Evolutionary conservation across 1,140 invertebrate genomes (phyloP).

Genomic region (honey bee (Apis mellifera)): Amel_HAv3.1 CM009942.2:9540501-9541000

Average conservation of each 20-base stretch:
- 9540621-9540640: constrained; percentile 16
- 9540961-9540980: too few species aligned
- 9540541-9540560: not conserved
- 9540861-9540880: not conserved
- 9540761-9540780: not conserved
- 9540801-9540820: not conserved
- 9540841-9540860: too few species aligned
- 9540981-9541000: too few species aligned
- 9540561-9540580: not conserved
- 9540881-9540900: too few species aligned
- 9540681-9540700: constrained; percentile 23
- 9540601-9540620: not conserved
- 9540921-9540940: too few species aligned
- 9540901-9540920: too few species aligned
- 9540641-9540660: not conserved
- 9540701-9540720: not conserved
- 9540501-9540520: not conserved
- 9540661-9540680: not conserved
- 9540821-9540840: not conserved
- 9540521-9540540: constrained; percentile 16
- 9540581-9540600: constrained; percentile 35
- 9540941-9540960: too few species aligned
- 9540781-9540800: not conserved
- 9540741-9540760: not conserved
- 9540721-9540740: not conserved